Conservation (phyloP, 2,888 invertebrate species). For the Helicoverpa assulta region DNA sequence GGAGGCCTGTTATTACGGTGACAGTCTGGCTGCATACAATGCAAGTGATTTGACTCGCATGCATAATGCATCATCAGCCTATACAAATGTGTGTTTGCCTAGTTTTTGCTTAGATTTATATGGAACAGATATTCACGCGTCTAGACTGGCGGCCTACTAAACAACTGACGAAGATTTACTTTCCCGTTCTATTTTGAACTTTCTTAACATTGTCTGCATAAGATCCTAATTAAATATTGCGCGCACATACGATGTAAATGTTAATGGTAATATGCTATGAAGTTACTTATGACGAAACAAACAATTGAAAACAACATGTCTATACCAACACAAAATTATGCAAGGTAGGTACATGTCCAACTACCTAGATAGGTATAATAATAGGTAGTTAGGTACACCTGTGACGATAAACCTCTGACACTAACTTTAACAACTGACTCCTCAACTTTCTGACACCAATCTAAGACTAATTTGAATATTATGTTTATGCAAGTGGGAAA, state of each 20-base stretch:
- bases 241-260: too few species aligned
- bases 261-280: too few species aligned
- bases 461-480: neutral
- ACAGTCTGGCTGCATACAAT: constrained; percentile 50
- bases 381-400: neutral
- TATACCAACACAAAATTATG: too few species aligned
- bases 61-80: constrained; percentile 48
- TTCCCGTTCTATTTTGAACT: too few species aligned
- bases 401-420: constrained; percentile 16
- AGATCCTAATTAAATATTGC: too few species aligned
- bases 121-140: constrained; percentile 32
- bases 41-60: constrained; percentile 46
- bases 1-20: constrained; percentile 56
- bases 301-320: too few species aligned
- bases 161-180: neutral
- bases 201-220: too few species aligned
- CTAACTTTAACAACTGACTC: constrained; percentile 1
- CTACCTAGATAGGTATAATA: too few species aligned
- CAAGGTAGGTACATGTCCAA: too few species aligned
- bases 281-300: too few species aligned
- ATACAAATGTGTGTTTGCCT: constrained; percentile 33
- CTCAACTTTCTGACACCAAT: constrained; percentile 9
- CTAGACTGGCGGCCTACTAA: constrained; percentile 26
- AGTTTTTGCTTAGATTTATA: constrained; percentile 26
- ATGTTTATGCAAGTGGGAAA: too few species aligned